Percentiles rank a stretch among this genome's conserved stretches.
Evolutionary conservation across 1,140 invertebrate genomes (phyloP).

Genomic region (Drusus annulatus): DNA sequence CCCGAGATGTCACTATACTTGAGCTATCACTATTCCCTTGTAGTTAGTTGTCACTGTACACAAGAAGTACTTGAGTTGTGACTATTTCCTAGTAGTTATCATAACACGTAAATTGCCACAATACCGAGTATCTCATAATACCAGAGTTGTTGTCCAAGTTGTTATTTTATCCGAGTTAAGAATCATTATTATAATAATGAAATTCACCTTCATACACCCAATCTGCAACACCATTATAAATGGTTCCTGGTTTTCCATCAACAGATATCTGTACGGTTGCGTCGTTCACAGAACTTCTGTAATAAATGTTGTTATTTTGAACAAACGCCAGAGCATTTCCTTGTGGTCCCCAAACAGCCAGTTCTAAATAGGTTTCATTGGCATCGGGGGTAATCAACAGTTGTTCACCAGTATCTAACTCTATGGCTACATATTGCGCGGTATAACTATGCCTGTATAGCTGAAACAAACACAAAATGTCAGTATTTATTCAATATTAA

Average conservation of each 20-base stretch:
- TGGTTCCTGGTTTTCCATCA: conserved; percentile 72
- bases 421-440: conserved; percentile 71
- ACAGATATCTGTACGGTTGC: conserved; percentile 72
- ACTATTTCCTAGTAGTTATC: no score
- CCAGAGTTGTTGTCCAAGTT: no score
- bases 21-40: no score
- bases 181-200: no score
- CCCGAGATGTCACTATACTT: no score
- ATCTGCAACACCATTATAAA: conserved; percentile 86
- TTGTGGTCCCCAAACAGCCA: conserved; percentile 81
- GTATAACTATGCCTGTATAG: conserved; percentile 70
- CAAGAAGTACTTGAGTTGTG: no score
- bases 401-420: conserved; percentile 64
- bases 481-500: not conserved
- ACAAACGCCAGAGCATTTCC: conserved; percentile 84
- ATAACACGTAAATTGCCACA: no score
- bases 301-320: conserved; percentile 85
- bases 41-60: no score
- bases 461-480: conserved; percentile 61
- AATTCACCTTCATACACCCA: conserved; percentile 82
- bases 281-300: conserved; percentile 71
- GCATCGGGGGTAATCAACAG: conserved; percentile 58
- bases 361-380: conserved; percentile 73
- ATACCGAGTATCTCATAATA: no score
- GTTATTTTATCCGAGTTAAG: no score